Evolutionary conservation across 1,140 invertebrate species (phyloP), one percentile per base, ranked within the genome.

Genomic region (Papilio dardanus): DNA sequence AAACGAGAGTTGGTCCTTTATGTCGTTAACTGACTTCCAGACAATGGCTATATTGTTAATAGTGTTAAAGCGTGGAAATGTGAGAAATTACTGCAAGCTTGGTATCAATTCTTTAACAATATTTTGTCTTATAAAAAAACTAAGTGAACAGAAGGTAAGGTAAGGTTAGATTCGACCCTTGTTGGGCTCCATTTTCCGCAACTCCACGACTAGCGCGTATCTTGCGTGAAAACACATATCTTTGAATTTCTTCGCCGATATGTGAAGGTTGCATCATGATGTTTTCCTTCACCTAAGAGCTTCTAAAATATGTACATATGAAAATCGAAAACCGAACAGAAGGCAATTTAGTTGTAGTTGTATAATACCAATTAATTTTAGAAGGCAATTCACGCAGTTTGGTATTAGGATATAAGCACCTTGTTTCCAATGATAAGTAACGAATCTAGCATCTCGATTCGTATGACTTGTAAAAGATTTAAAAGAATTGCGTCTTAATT

Each of bases 11-110:
- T 24, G 24, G 30, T 68, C 54, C 42, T n/a, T 78, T 73, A 14
- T 42, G 58, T 10, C 5, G 31, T 50, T 31, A 50, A 73, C 50
- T n/a, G 31, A 35, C 71, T 21, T 5, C 7, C 71, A 58, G 30
- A 73, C 71, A 73, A 73, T 58, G 19, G n/a, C 1, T 35, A 21
- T 54, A 50, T 73, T 54, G 21, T 73, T 30, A 73, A 73, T 73
- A 73, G 71, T 31, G 71, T 58, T 58, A 73, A 35, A 71, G 24
- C 68, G 40, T 50, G 31, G 40, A 30, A 66, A 33, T 62, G 24
- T 62, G 12, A 62, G 24, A 62, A 30, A 5, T 28, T 10, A 62
- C 10, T 30, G 5, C 42, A 6, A 19, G n/a, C 42, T 46, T n/a
- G 19, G 42, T 46, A 19, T 19, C 8, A 30, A 12, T 14, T 30